phyloP scores from a whole-genome alignment of 2,888 invertebrate genomes.

The Pterostichus niger region DNA sequence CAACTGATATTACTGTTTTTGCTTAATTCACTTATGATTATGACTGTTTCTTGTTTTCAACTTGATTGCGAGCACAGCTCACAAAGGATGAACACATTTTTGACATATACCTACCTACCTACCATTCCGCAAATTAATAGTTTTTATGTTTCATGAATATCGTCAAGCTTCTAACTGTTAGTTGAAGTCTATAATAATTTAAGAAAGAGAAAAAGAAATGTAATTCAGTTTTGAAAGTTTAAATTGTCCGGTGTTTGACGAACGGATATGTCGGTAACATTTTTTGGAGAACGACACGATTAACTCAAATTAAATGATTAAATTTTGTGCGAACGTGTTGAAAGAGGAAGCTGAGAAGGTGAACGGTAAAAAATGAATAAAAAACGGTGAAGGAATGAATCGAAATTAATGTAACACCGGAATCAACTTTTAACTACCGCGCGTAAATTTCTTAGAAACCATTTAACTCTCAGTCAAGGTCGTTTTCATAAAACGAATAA shows the following conservation, averaged over 20 bases:
- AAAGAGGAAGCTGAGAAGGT: conserved; percentile 40
- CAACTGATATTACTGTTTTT: conserved; percentile 41
- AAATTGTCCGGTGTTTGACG: not conserved
- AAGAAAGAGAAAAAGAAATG: conserved; percentile 2
- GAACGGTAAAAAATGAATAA: conserved; percentile 16
- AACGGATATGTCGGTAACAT: conserved; percentile 19
- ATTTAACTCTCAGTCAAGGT: conserved; percentile 36
- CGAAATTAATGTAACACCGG: conserved; percentile 29
- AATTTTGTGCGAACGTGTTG: conserved; percentile 27
- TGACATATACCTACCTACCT: no score
- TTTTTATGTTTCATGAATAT: not conserved
- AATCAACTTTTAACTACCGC: conserved; percentile 46
- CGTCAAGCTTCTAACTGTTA: no score
- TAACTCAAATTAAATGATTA: conserved; percentile 35
- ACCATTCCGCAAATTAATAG: not conserved
- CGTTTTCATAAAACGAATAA: conserved; percentile 14
- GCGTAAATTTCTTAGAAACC: conserved; percentile 37
- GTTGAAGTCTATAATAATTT: not conserved
- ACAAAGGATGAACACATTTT: conserved; percentile 36
- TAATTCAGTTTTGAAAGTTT: conserved; percentile 10
- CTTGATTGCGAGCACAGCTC: not conserved
- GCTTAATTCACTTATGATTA: conserved; percentile 48
- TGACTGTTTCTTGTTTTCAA: not conserved
- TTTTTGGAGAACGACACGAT: conserved; percentile 10
- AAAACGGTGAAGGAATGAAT: conserved; percentile 6